Evolutionary conservation across 2,113 vertebrate species (phyloP), one percentile per base, ranked within the genome.

Genomic region (Prochilodus magdalenae): DNA sequence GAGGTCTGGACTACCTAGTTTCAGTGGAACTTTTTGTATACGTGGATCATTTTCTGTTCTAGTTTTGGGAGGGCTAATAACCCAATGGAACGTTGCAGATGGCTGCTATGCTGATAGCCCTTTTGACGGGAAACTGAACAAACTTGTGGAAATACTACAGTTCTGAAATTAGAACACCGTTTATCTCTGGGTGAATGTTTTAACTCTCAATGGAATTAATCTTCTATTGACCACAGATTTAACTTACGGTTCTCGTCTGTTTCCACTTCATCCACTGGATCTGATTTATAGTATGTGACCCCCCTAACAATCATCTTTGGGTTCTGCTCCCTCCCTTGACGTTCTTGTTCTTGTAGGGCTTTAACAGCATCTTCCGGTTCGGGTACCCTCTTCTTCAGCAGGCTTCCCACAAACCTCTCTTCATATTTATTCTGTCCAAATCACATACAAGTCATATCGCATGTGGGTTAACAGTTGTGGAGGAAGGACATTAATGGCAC

Each of bases 221-320:
- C 20, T 63, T 7, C 2, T 1, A 20, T 62, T 49, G 7, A 62
- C 44, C 24, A 12, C 24, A 36, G 4, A 57, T 60, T 44, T 67
- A 70, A 96, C 96, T 96, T 89, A 98, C 98, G 92, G 71, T 93
- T 95, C 51, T 97, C 97, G 66, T 97, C 97, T 0, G 94, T 94
- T 72, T 98, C 95, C 0, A 95, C 94, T 0, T 96, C 95, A 65
- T 99, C 97, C 0, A 93, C 88, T 40, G 94, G 93, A 85, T 96
- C 96, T 7, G 97, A 95, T 89, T 98, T 99, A 87, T 99, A 99
- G 89, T 97, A 99, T 78, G 97, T 99, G 87, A 98, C 90, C 24
- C 96, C 96, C 85, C 97, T 93, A 84, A 98, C 92, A 57, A 97
- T 93, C 36, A 97, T 94, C 76, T 81, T 81, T 77, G 86, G 85